Conservation (phyloP, 1,140 invertebrate species). For the Gryon sp. region DNA sequence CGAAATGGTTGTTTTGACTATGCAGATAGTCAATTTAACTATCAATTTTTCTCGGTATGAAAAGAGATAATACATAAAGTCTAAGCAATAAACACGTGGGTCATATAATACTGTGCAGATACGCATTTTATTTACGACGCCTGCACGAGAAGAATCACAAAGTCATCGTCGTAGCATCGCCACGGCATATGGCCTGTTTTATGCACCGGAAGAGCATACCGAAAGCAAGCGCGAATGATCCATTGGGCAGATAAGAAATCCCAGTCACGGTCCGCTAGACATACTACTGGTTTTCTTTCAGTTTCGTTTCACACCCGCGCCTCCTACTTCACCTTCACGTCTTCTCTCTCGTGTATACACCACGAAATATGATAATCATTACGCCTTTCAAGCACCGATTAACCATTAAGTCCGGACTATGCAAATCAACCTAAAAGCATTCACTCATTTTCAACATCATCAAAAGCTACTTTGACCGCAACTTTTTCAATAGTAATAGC, state of each 20-base stretch:
- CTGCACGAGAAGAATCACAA: slow-evolving; percentile 39
- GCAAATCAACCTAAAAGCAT: slow-evolving; percentile 37
- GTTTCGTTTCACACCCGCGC: slow-evolving; percentile 64
- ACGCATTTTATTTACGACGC: slow-evolving; percentile 31
- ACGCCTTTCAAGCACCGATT: slow-evolving; percentile 35
- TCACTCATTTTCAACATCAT: no score
- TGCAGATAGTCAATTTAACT: slow-evolving; percentile 1
- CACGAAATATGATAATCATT: slow-evolving; percentile 46
- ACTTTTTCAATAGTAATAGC: no score
- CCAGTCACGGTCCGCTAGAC: slow-evolving; percentile 64
- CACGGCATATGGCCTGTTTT: slow-evolving; percentile 50
- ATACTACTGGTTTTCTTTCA: slow-evolving; percentile 64
- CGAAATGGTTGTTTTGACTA: no score
- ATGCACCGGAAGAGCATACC: slow-evolving; percentile 59
- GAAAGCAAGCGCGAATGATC: slow-evolving; percentile 58
- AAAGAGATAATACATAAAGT: slow-evolving; percentile 5
- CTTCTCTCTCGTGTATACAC: slow-evolving; percentile 2
- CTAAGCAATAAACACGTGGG: slow-evolving; percentile 24
- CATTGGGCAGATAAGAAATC: slow-evolving; percentile 57
- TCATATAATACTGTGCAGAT: slow-evolving; percentile 37
- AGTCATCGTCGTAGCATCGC: slow-evolving; percentile 49
- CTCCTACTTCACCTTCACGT: no score
- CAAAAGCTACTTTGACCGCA: no score
- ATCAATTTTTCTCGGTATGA: no score
- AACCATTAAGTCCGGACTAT: slow-evolving; percentile 17